Base-by-base conservation (phyloP, 2,888 invertebrate species). In the Julus scandinavius region DNA sequence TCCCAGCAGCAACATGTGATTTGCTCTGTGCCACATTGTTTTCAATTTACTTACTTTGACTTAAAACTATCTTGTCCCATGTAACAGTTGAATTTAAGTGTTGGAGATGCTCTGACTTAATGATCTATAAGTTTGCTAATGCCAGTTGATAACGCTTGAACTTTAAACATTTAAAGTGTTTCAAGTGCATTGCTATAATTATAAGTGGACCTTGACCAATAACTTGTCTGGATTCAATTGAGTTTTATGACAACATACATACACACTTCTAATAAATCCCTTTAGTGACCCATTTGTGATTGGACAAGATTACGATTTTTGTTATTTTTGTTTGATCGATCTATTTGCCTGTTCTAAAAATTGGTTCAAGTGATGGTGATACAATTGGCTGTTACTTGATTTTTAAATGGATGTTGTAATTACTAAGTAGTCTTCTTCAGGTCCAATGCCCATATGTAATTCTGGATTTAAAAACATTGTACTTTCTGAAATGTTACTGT, bases 91-190 rank as follows among this genome's bases (percentile, higher is more conserved):
- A n/a, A n/a, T n/a, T n/a, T n/a, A n/a, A 20, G 20, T 4, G 20
- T 38, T 80, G 5, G 15, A 13, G 80, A 29, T 80, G 38, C 80
- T 38, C 11, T 38, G 38, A 13, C 80, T 13, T n/a, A n/a, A n/a
- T 29, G 13, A 29, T 72, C 38, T 17, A n/a, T n/a, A n/a, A 38
- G 38, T 29, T 20, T 20, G 38, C 7, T 11, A 13, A 13, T 38
- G 80, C 80, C 5, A 13, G 38, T 38, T 80, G 13, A 80, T 80
- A 6, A 2, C 38, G 38, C 80, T 80, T 80, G 80, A 38, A 80
- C 80, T 80, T 80, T 80, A 13, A 63, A 72, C 72, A 13, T 80
- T 63, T 80, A 80, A 80, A 80, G 80, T 80, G 29, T 15, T 11
- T 72, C 11, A 72, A 9, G 5, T n/a, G 2, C 58, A 58, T n/a